Conservation (phyloP, 2,113 vertebrate species). For the Elephantulus edwardii region DNA sequence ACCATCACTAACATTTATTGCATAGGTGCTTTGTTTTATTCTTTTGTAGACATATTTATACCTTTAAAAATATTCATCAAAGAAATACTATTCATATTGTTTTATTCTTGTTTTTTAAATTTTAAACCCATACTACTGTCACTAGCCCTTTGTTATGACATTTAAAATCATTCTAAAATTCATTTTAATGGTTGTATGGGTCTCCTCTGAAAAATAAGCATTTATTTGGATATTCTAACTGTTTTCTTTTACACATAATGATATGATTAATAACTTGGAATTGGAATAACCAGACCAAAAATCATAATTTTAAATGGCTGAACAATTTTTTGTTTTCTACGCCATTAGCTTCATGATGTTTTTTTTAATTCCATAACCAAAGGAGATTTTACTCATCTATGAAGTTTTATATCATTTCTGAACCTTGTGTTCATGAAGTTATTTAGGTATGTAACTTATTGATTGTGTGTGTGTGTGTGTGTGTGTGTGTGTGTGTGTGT, state of each 20-base stretch:
- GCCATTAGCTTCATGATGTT: too few species aligned
- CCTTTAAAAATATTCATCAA: too few species aligned
- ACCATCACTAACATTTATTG: too few species aligned
- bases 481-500: too few species aligned
- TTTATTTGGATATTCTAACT: not conserved
- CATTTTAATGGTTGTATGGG: not conserved
- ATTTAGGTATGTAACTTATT: not conserved
- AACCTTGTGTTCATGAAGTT: not conserved
- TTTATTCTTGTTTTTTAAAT: not conserved
- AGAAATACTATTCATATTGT: too few species aligned
- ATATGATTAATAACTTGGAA: not conserved
- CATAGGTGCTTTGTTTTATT: too few species aligned
- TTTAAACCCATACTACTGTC: not conserved
- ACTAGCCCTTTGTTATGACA: not conserved
- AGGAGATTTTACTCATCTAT: not conserved
- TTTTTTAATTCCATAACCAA: not conserved
- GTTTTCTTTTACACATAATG: not conserved
- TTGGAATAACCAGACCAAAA: not conserved
- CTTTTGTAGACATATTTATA: too few species aligned
- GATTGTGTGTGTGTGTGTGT: too few species aligned
- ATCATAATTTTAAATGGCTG: not conserved
- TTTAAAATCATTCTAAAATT: not conserved
- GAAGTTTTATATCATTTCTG: conserved; percentile 6
- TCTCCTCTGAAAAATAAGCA: not conserved
- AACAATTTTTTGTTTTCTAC: not conserved